These are phyloP conservation scores for Rhynchonycteris naso DNA, from an alignment of 2,797 vertebrate genomes.

Conservation along the genomic window DNA sequence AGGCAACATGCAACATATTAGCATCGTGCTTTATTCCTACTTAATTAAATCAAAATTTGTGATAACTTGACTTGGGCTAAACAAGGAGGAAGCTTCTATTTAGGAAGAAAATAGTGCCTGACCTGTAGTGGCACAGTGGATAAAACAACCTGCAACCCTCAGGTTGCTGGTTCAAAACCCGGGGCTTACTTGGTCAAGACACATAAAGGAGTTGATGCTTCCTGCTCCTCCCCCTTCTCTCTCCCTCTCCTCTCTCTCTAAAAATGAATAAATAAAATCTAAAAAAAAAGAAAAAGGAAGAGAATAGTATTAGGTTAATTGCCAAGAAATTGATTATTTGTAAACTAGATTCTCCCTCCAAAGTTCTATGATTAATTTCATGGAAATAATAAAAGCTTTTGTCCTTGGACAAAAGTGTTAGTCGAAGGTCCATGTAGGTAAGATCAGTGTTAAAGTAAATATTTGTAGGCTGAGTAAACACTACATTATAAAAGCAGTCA, in stretches of 20 bases:
- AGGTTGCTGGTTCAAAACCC: too few relatives aligned
- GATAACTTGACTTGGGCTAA: background rate
- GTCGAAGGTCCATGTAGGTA: background rate
- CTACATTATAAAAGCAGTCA: background rate
- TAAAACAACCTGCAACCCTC: too few relatives aligned
- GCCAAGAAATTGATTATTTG: slow-evolving; percentile 30
- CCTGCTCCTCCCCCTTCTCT: too few relatives aligned
- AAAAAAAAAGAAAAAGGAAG: background rate
- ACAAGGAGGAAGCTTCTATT: background rate
- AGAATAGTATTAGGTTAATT: background rate
- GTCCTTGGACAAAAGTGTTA: slow-evolving; percentile 31
- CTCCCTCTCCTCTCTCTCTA: too few relatives aligned
- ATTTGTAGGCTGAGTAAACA: slow-evolving; percentile 28
- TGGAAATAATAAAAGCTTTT: slow-evolving; percentile 10
- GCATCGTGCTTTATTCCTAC: background rate
- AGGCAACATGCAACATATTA: background rate
- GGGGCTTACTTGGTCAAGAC: too few relatives aligned
- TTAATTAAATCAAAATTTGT: slow-evolving; percentile 27
- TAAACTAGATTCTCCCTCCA: background rate
- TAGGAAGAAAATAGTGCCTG: background rate
- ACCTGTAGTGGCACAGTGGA: too few relatives aligned
- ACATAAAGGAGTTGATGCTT: too few relatives aligned
- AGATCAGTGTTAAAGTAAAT: slow-evolving; percentile 29
- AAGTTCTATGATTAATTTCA: slow-evolving; percentile 23
- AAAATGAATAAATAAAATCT: too few relatives aligned